Evolutionary conservation across 2,888 invertebrate species (phyloP).

Genomic region (Panzeria rudis): DNA sequence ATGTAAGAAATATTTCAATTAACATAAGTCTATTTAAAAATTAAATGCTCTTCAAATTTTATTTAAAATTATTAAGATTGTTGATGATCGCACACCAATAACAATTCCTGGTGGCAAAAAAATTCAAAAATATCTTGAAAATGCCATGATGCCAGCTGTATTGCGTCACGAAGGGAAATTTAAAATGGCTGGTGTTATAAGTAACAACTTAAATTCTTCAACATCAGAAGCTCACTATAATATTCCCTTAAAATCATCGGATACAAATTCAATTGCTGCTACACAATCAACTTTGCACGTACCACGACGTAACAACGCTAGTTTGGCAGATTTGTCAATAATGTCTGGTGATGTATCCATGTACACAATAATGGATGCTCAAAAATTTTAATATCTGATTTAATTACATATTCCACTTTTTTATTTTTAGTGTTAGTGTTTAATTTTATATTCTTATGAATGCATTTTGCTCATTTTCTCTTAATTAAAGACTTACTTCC

Average conservation of each 20-base stretch:
- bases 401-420: no score
- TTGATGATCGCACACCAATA: conserved; percentile 81
- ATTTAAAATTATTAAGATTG: conserved; percentile 75
- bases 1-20: conserved; percentile 76
- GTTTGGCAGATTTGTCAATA: conserved; percentile 82
- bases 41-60: background rate
- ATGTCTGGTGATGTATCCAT: conserved; percentile 83
- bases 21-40: background rate
- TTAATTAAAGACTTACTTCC: no score
- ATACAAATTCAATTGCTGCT: conserved; percentile 18
- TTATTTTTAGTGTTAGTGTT: no score
- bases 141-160: conserved; percentile 80
- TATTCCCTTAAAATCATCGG: conserved; percentile 40
- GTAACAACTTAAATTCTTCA: conserved; percentile 32
- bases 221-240: background rate
- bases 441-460: no score
- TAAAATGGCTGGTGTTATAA: conserved; percentile 75
- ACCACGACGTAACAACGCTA: conserved; percentile 75
- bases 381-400: conserved; percentile 78
- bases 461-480: no score
- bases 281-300: conserved; percentile 65
- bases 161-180: conserved; percentile 82
- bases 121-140: conserved; percentile 80
- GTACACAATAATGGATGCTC: conserved; percentile 83
- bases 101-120: conserved; percentile 82